phyloP scores from a whole-genome alignment of 1,140 invertebrate genomes.

The Branchinecta lynchi region DNA sequence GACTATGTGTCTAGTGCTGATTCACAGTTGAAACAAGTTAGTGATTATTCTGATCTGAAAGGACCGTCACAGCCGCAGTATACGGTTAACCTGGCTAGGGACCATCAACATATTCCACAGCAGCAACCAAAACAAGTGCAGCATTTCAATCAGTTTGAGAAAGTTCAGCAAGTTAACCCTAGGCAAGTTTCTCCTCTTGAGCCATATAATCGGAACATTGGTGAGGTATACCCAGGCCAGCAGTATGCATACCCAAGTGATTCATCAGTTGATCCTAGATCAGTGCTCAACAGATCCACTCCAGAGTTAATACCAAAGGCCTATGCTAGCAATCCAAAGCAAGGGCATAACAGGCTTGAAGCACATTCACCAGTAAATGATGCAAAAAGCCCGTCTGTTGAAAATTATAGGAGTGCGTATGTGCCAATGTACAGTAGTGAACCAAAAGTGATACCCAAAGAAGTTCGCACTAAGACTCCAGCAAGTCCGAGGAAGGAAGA shows the following conservation, averaged over 20 bases:
- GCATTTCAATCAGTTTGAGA: too few species aligned
- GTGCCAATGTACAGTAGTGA: neutral
- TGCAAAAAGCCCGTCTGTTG: neutral
- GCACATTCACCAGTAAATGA: neutral
- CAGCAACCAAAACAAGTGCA: too few species aligned
- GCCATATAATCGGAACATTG: neutral
- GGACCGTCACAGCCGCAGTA: too few species aligned
- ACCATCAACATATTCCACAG: too few species aligned
- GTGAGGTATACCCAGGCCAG: neutral
- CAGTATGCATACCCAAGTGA: neutral
- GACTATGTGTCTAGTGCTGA: conserved; percentile 1
- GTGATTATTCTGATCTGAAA: neutral
- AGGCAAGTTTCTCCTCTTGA: too few species aligned
- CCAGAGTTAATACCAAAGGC: neutral
- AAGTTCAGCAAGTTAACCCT: too few species aligned
- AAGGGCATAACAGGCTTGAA: neutral
- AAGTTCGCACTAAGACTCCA: neutral
- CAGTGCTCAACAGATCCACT: neutral
- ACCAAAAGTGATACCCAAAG: neutral
- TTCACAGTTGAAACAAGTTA: neutral
- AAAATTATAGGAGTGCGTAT: neutral
- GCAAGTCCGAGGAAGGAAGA: neutral
- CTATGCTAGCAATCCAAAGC: neutral
- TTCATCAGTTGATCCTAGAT: neutral
- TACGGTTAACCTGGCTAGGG: too few species aligned